phyloP scores from a whole-genome alignment of 2,113 vertebrate genomes.

The Furnarius figulus region DNA sequence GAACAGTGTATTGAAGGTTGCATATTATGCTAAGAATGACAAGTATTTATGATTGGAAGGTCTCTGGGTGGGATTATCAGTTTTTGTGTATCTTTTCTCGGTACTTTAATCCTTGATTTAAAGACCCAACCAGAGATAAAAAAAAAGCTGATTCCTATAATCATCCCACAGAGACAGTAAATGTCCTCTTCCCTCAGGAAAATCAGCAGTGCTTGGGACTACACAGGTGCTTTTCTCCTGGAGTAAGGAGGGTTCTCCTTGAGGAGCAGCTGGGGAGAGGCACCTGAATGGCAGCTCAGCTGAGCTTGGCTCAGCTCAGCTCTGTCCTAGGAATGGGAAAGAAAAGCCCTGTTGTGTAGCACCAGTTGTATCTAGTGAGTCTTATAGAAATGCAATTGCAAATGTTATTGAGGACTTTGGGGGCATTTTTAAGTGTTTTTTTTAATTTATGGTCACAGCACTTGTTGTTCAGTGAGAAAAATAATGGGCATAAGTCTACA shows the following conservation, averaged over 20 bases:
- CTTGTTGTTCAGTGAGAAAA: neutral
- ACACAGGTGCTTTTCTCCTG: neutral
- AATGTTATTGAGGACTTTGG: neutral
- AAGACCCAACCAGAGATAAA: neutral
- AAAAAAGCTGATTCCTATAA: neutral
- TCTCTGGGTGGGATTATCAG: neutral
- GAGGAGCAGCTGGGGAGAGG: neutral
- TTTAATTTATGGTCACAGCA: neutral
- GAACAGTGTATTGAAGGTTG: neutral
- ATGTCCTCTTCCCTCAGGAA: neutral
- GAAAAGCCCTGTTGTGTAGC: neutral
- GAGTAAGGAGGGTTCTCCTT: neutral
- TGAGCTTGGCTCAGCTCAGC: neutral
- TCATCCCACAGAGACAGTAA: neutral
- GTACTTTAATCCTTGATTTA: constrained; percentile 15
- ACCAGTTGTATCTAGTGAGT: neutral
- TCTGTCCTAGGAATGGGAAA: neutral
- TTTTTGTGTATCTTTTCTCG: neutral
- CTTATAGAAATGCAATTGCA: neutral
- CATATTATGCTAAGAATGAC: neutral
- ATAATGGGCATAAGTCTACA: neutral
- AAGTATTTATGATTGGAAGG: constrained; percentile 17
- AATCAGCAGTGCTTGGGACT: neutral
- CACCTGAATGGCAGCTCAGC: neutral
- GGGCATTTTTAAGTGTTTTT: neutral